Evolutionary conservation across 1,140 invertebrate genomes (phyloP), one percentile per base, ranked within the genome.

Genomic region (Episyrphus balteatus): DNA sequence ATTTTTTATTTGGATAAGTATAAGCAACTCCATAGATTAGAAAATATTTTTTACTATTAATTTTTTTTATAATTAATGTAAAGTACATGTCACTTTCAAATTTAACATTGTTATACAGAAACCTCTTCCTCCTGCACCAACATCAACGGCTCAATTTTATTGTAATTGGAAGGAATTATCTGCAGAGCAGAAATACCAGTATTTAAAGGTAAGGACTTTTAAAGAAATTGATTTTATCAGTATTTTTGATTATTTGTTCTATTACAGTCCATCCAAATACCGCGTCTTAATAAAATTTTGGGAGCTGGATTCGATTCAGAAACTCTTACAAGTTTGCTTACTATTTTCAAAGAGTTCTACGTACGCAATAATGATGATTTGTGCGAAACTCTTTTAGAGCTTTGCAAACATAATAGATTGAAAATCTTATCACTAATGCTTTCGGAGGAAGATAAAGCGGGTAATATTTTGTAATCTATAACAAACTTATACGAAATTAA

Each of bases 291-390:
- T 34, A 63, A 59, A 48, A 51, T 67, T 19, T 51, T 67, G 13
- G 64, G 64, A 1, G 64, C 62, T 31, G 58, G 62, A 11, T 61
- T 67, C 15, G 60, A 63, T 47, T 59, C 58, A 1, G 59, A 61
- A 5, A 67, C 61, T 1, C 54, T 63, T 7, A 51, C 52, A 5
- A 59, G 58, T 18, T 21, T 65, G 8, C 36, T 67, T 15, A 44
- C 36, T 17, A 67, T 55, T 1, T 13, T 67, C 21, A 45, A 57
- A 9, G 59, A 67, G 17, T 61, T 43, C 26, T 67, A 63, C 47
- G 47, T 67, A 41, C 49, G 54, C 18, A 54, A 63, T 26, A 61
- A 63, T 39, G 60, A 65, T 44, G 46, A 52, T n/a, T 54, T 53
- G 2, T 55, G 55, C 7, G 51, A 45, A 14, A 58, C 65, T 1